Evolutionary conservation across 2,797 vertebrate genomes (phyloP), one percentile per base, ranked within the genome.

Genomic region (Xerus rutilus): DNA sequence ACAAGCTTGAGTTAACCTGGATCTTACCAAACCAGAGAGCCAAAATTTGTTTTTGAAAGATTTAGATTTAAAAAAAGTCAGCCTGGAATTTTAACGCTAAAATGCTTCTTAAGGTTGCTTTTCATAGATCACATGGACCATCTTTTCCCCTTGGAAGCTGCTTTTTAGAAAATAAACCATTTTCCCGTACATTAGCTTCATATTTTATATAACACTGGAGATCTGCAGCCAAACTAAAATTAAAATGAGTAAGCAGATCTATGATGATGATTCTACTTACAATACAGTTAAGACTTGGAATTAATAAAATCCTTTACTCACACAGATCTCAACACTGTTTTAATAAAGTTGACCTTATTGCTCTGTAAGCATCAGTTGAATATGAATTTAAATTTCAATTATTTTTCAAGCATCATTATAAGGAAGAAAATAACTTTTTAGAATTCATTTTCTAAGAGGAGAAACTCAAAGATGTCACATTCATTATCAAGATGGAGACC

Each of bases 1-100:
- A 92, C 94, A 97, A 96, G 92, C 79, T 89, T 93, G 85, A 65
- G 73, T 96, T 89, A 93, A 95, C 43, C 23, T 94, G 86, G 74
- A 76, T 97, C 57, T 59, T 91, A 93, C 57, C 89, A 90, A 96
- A 96, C 25, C 54, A 21, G 77, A 94, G 64, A 93, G 77, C 49
- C 82, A 94, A 93, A 95, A 57, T 59, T 43, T 64, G 79, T 92
- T 92, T 93, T 87, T 76, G 81, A 96, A 94, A 96, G 91, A 91
- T 52, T 81, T 77, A 57, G 85, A 28, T 30, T n/a, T n/a, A 39
- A 92, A 70, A 96, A 92, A 93, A 96, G 65, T 81, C 45, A 39
- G 77, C 23, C 73, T 89, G n/a, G 45, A 90, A 86, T 93, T 93
- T 95, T 91, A 89, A 81, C 30, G 74, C 54, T 95, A 93, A 96